phyloP scores from a whole-genome alignment of 2,797 vertebrate species.

The Setipinna tenuifilis region DNA sequence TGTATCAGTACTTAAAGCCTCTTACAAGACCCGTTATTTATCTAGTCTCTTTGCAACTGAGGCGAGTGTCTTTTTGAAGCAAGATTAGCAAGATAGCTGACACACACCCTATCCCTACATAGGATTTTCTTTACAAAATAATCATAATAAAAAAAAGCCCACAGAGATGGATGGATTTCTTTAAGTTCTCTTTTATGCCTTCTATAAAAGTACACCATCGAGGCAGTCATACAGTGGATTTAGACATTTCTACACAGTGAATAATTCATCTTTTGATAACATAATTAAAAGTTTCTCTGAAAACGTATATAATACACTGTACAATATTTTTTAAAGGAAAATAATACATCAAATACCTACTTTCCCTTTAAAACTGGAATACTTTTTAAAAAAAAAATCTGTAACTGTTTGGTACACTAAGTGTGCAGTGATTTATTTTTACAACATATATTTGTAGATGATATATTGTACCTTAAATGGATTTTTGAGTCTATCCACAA shows the following conservation, averaged over 20 bases:
- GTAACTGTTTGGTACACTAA: conserved; percentile 63
- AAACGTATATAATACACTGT: conserved; percentile 91
- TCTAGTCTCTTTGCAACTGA: neutral
- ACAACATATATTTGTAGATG: conserved; percentile 32
- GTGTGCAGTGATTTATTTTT: conserved; percentile 16
- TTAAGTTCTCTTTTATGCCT: conserved; percentile 83
- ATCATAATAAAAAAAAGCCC: conserved; percentile 58
- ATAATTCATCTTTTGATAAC: conserved; percentile 89
- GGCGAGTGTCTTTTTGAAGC: conserved; percentile 41
- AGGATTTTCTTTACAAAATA: conserved; percentile 7
- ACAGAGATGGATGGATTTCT: conserved; percentile 78
- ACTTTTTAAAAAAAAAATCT: conserved; percentile 61
- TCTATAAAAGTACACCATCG: conserved; percentile 91
- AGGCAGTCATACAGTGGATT: conserved; percentile 91
- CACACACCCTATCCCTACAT: neutral
- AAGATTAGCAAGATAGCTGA: neutral
- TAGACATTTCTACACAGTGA: conserved; percentile 89
- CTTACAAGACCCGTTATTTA: conserved; percentile 65
- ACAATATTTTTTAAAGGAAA: conserved; percentile 79
- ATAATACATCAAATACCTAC: conserved; percentile 66
- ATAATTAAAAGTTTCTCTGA: conserved; percentile 83
- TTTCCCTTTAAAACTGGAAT: conserved; percentile 84
- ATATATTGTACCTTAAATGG: conserved; percentile 66
- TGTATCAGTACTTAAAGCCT: conserved; percentile 83
- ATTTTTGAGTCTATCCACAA: conserved; percentile 84